Base-by-base conservation (phyloP, 2,797 vertebrate genomes). In the Pristis pectinata region DNA sequence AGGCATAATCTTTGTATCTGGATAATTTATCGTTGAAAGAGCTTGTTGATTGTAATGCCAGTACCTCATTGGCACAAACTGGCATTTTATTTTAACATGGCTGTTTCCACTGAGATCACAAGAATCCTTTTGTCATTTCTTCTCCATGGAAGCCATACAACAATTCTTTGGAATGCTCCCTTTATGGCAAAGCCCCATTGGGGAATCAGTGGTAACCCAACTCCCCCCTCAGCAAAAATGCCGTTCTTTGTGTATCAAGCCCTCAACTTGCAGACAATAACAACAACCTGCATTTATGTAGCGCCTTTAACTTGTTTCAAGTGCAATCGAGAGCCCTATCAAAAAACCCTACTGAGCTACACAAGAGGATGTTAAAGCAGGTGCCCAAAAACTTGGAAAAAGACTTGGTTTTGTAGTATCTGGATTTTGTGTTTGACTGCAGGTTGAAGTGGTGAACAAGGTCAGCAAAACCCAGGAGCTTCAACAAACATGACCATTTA, bases 11-110 rank as follows among this genome's bases (percentile, higher is more conserved):
- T 77, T 93, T 37, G 74, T 94, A 96, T 95, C 95, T 94, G 95
- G 96, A 96, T 96, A 94, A 96, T 95, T 96, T 94, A 95, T 95
- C 76, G 22, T 53, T 94, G 34, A 91, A 91, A 91, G 34, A 91
- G 61, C n/a, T 76, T 44, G 5, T 74, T 76, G 49, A 94, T 76
- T 94, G 61, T 94, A 56, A 94, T 93, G 92, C 64, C 92, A 70
- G 64, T 44, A 67, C 67, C 67, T 41, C 44, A 24, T 61, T 94
- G 27, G 44, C 44, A 94, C 70, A 94, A 94, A n/a, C 15, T 49
- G 70, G 70, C 70, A 94, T 76, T 64, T 64, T 64, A 9, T 83
- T 49, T 49, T 87, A 61, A 17, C 83, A 87, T n/a, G 53, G 83
- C 30, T n/a, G 53, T 27, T 22, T 44, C 37, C 37, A 17, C 70